Evolutionary conservation across 2,888 invertebrate genomes (phyloP), one percentile per base, ranked within the genome.

Genomic region (Drosophila anomalata): DNA sequence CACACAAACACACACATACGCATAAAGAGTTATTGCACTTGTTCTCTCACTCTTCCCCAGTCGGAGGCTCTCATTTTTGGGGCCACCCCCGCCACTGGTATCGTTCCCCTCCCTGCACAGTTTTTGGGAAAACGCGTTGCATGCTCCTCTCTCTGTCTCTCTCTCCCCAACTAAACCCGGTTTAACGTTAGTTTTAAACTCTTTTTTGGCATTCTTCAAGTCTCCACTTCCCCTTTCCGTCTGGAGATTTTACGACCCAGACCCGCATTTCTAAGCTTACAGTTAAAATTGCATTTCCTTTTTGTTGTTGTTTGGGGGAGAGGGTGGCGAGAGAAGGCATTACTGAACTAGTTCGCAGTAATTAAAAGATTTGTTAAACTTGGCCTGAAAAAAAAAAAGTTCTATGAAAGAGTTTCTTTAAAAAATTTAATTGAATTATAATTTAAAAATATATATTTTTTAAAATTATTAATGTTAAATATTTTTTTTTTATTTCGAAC

Each of bases 121-220:
- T 80, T 80, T 80, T 80, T 81, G 75, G 84, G 78, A 80, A 83
- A 65, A 79, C 78, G 76, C 76, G 83, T 61, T 78, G 61, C 67
- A 83, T 82, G 85, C 86, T 78, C 76, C 56, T 44, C 50, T 33
- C 65, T 58, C 50, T 58, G 61, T 46, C 46, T 24, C 31, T 44
- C 26, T 12, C 42, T n/a, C 17, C 42, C 22, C 26, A 67, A 75
- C 53, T 75, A 50, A 74, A 54, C 73, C 70, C 48, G 48, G 54
- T 48, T 61, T 62, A 78, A 77, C 84, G 84, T 84, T 83, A 83
- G 83, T 80, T 87, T 87, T 75, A 75, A 87, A 83, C 87, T 87
- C 87, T 76, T 87, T 85, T 85, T 87, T 80, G 82, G 85, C 80
- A 80, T 84, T 84, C 82, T 82, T 87, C 82, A 84, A 87, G 78